Evolutionary conservation across 2,797 vertebrate species (phyloP), one percentile per base, ranked within the genome.

Genomic region (Orientallactaga sibirica): DNA sequence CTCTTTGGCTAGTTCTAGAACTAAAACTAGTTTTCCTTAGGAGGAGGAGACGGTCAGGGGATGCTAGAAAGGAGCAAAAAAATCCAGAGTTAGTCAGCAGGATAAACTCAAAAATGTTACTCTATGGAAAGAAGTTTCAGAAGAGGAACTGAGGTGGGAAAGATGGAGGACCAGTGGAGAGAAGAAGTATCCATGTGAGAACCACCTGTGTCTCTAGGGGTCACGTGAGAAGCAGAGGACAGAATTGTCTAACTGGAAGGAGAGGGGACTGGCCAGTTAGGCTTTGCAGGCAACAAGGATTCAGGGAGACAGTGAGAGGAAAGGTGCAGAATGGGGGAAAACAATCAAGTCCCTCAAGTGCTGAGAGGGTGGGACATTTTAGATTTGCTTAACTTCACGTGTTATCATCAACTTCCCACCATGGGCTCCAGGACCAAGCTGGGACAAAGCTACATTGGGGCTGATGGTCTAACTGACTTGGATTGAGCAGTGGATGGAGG

Each of bases 151-250:
- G 12, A 67, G 25, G 19, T 8, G 48, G 64, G 29, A 80, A 7
- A 1, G 29, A 68, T 0, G 18, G 48, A 78, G 22, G 55, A 27
- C 12, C 3, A 37, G 3, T 4, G 67, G 29, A 41, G 52, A 24
- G 0, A 5, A 24, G 0, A 5, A 62, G n/a, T 18, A 2, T 14
- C 3, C 4, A 5, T 6, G 33, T 24, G 37, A 76, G 55, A 41
- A 22, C 8, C 14, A 19, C 27, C 4, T 58, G 48, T 55, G 20
- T 33, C 55, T 76, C 67, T 7, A 55, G 29, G 33, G 82, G 19
- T 18, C 12, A 19, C 37, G 3, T 0, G 12, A 27, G 55, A 55
- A 55, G 25, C 89, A 37, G 19, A n/a, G 48, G 20, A 71, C 11
- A 75, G 52, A 52, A 71, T 55, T 4, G 0, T 2, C 3, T 4